Evolutionary conservation across 2,888 invertebrate genomes (phyloP).

Genomic region (Omphaloscelis lunosa): DNA sequence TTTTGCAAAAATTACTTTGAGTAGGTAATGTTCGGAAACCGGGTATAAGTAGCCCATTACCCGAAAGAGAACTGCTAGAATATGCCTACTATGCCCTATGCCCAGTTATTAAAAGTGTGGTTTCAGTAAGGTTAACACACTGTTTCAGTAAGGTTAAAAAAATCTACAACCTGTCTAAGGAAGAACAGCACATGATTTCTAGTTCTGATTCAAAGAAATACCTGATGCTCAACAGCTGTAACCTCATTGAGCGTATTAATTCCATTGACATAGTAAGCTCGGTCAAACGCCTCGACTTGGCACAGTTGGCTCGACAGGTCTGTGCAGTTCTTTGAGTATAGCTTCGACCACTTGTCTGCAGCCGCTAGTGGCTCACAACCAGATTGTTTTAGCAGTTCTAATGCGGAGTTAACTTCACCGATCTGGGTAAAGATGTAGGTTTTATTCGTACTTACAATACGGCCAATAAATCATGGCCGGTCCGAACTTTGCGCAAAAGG

Average conservation of each 20-base stretch:
- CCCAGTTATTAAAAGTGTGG: no score
- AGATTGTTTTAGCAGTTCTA: conserved; percentile 80
- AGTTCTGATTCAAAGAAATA: background rate
- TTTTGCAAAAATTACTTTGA: background rate
- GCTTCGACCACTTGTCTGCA: conserved; percentile 76
- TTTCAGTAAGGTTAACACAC: no score
- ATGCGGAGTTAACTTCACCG: conserved; percentile 80
- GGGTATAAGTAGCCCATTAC: background rate
- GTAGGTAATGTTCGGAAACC: background rate
- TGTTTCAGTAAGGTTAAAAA: no score
- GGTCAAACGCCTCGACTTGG: conserved; percentile 75
- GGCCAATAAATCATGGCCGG: no score
- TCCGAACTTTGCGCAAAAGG: no score
- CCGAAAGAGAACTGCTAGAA: background rate
- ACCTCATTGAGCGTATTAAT: conserved; percentile 72
- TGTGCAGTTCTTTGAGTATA: conserved; percentile 82
- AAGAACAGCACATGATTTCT: background rate
- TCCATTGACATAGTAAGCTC: conserved; percentile 75
- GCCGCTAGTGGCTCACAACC: conserved; percentile 78
- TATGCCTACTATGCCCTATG: no score
- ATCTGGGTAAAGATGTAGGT: conserved; percentile 67
- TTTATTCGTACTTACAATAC: background rate
- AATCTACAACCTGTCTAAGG: no score
- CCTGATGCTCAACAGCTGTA: background rate
- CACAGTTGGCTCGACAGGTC: conserved; percentile 79